Percentiles rank a stretch among this genome's conserved stretches.
Conservation (phyloP, 2,113 vertebrate species). For the Genyomyrus donnyi region DNA sequence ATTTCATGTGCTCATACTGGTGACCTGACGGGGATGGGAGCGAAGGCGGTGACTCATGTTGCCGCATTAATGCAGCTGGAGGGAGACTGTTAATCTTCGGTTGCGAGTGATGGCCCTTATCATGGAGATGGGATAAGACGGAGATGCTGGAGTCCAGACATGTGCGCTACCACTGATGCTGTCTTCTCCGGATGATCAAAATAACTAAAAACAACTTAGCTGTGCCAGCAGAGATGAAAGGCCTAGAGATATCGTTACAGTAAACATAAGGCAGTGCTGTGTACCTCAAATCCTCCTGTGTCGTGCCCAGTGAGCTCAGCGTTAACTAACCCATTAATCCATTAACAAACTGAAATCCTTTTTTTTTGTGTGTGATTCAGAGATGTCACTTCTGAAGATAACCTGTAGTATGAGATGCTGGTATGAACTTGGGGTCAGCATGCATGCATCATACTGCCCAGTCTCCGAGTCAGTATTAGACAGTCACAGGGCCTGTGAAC, state of each 20-base stretch:
- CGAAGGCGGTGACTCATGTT: slow-evolving; percentile 7
- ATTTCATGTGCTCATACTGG: slow-evolving; percentile 7
- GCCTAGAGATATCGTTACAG: background rate
- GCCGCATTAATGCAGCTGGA: background rate
- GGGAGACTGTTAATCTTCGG: background rate
- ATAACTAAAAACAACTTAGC: background rate
- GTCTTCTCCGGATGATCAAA: background rate
- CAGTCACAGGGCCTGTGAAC: background rate
- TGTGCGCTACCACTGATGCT: background rate
- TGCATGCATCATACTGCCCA: background rate
- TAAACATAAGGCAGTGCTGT: background rate
- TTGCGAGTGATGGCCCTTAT: background rate
- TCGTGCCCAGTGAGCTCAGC: background rate
- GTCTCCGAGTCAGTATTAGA: background rate
- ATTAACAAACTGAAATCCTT: background rate
- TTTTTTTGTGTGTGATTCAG: background rate
- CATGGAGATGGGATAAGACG: background rate
- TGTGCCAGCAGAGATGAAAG: background rate
- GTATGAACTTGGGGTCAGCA: background rate
- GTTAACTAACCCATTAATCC: background rate
- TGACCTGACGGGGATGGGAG: slow-evolving; percentile 11
- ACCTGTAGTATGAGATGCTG: background rate
- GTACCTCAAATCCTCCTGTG: background rate
- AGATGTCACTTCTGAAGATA: background rate
- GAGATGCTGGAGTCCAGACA: background rate